phyloP scores from a whole-genome alignment of 2,113 vertebrate species.

The Aptenodytes forsteri region DNA sequence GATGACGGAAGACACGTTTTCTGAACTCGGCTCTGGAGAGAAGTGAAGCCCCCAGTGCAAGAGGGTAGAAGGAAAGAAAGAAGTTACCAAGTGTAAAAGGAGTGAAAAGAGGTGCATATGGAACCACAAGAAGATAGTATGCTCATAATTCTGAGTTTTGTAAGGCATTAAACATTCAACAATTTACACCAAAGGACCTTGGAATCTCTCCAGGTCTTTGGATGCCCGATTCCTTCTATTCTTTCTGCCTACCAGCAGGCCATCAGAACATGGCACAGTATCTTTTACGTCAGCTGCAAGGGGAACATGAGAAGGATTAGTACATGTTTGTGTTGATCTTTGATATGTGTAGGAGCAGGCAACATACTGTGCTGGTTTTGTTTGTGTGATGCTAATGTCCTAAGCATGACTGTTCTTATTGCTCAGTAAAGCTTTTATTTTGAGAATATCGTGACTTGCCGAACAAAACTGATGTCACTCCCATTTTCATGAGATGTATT shows the following conservation, averaged over 20 bases:
- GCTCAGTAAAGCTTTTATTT: background rate
- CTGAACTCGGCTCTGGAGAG: background rate
- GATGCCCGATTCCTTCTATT: background rate
- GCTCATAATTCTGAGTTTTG: background rate
- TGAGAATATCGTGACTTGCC: background rate
- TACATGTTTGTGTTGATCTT: background rate
- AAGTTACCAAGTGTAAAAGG: background rate
- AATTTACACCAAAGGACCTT: background rate
- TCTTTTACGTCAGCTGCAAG: background rate
- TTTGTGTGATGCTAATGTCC: background rate
- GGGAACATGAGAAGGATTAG: background rate
- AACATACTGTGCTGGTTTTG: background rate
- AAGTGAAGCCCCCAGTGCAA: background rate
- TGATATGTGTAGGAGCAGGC: background rate
- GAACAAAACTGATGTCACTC: background rate
- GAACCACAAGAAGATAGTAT: background rate
- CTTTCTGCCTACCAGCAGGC: background rate
- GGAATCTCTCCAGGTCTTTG: background rate
- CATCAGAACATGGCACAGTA: background rate
- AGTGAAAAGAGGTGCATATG: background rate
- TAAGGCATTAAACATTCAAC: background rate
- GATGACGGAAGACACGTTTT: background rate
- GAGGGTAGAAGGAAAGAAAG: background rate
- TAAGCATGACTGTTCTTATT: background rate
- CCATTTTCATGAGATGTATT: background rate